phyloP scores from a whole-genome alignment of 2,888 invertebrate species.

The Chaetoderma sp. region DNA sequence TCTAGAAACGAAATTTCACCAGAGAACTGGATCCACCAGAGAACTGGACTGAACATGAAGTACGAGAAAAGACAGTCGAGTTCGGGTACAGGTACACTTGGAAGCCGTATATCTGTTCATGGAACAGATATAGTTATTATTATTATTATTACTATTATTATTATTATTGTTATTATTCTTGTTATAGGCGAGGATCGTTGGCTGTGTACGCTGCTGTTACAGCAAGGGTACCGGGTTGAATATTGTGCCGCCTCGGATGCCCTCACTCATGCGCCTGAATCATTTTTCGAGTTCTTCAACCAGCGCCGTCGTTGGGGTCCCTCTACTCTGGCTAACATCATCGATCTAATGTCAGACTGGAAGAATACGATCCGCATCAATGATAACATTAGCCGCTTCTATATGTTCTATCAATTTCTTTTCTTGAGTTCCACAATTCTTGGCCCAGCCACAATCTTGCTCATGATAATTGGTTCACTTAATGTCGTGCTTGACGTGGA shows the following conservation, averaged over 20 bases:
- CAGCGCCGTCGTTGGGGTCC: slow-evolving; percentile 99
- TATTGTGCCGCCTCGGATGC: slow-evolving; percentile 99
- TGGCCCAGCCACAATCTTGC: slow-evolving; percentile 57
- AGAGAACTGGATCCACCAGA: too few relatives aligned
- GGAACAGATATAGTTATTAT: too few relatives aligned
- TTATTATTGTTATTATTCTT: too few relatives aligned
- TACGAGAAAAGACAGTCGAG: too few relatives aligned
- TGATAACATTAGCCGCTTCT: slow-evolving; percentile 58
- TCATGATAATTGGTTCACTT: slow-evolving; percentile 98
- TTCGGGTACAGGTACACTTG: too few relatives aligned
- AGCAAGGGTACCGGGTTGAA: slow-evolving; percentile 97
- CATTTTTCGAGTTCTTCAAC: slow-evolving; percentile 82
- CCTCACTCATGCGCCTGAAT: slow-evolving; percentile 95
- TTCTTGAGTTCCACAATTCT: slow-evolving; percentile 52
- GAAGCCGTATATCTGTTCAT: too few relatives aligned
- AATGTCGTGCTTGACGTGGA: slow-evolving; percentile 97
- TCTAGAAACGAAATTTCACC: too few relatives aligned
- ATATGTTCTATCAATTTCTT: slow-evolving; percentile 57
- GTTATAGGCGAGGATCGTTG: slow-evolving; percentile 98
- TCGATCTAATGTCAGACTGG: slow-evolving; percentile 79
- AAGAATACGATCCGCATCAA: slow-evolving; percentile 52
- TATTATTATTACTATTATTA: too few relatives aligned
- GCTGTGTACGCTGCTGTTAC: slow-evolving; percentile 96
- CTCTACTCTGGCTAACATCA: slow-evolving; percentile 97
- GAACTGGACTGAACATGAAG: too few relatives aligned